These are phyloP conservation scores for Spea bombifrons DNA, from an alignment of 2,113 vertebrate species.

Conservation along the genomic window DNA sequence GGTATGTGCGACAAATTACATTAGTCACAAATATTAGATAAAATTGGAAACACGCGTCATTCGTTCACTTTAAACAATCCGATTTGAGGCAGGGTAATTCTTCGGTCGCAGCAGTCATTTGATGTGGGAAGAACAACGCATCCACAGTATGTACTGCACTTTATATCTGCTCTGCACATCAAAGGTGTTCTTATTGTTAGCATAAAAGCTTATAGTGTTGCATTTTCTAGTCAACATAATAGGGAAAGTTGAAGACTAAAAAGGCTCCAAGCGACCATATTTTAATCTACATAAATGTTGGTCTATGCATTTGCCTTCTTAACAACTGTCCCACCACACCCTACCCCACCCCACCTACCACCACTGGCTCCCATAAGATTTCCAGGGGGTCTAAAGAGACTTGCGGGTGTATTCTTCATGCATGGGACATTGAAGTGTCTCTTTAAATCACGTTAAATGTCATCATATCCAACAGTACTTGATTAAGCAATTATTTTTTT, in stretches of 20 bases:
- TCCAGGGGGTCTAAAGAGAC: too few species aligned
- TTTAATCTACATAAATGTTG: neutral
- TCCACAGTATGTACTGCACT: neutral
- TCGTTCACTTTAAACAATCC: neutral
- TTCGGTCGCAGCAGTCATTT: neutral
- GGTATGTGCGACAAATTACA: neutral
- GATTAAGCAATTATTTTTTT: too few species aligned
- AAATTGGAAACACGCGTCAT: neutral
- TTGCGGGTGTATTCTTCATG: too few species aligned
- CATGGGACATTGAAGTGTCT: too few species aligned
- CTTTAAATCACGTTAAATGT: too few species aligned
- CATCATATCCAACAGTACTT: too few species aligned
- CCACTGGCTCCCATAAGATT: too few species aligned
- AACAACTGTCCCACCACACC: too few species aligned
- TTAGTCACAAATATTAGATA: constrained; percentile 9
- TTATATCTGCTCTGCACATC: neutral
- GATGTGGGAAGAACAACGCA: neutral
- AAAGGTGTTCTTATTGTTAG: neutral
- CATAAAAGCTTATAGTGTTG: neutral
- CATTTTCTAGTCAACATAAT: neutral
- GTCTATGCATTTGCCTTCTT: neutral
- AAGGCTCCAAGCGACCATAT: neutral
- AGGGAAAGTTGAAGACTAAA: neutral
- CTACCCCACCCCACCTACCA: too few species aligned
- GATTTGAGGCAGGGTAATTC: neutral